Percentiles rank a stretch among this genome's conserved stretches.
These are phyloP conservation scores for Eubasilissa splendida DNA, from an alignment of 2,888 invertebrate genomes.

Conservation along the genomic window DNA sequence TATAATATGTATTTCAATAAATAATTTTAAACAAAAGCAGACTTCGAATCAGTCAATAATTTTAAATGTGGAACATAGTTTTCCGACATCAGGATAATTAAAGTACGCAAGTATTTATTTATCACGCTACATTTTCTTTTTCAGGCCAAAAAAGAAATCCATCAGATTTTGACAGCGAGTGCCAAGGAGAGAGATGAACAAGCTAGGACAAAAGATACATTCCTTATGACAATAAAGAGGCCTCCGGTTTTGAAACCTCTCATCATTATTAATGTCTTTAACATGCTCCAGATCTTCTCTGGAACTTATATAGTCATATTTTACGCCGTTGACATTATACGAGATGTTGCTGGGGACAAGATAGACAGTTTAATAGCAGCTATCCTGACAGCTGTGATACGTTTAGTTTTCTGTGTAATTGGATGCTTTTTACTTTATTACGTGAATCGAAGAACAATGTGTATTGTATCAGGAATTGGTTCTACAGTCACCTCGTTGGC, in stretches of 20 bases:
- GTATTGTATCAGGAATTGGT: constrained; percentile 78
- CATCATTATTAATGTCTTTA: constrained; percentile 81
- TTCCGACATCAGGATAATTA: too few relatives aligned
- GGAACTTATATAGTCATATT: constrained; percentile 86
- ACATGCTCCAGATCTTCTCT: constrained; percentile 80
- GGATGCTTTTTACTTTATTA: constrained; percentile 78
- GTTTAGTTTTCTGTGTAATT: constrained; percentile 77
- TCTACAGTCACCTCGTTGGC: constrained; percentile 77
- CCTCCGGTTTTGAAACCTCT: constrained; percentile 81
- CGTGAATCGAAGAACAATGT: constrained; percentile 78
- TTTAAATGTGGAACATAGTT: too few relatives aligned
- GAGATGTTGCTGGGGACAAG: constrained; percentile 72
- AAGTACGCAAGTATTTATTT: too few relatives aligned
- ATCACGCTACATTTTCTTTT: constrained; percentile 53
- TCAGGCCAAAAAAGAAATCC: constrained; percentile 76
- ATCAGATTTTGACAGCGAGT: constrained; percentile 75
- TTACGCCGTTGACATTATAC: constrained; percentile 83
- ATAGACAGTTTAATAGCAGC: constrained; percentile 75
- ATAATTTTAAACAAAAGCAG: too few relatives aligned
- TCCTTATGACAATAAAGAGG: constrained; percentile 72
- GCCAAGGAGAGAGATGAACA: constrained; percentile 73
- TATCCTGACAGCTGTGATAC: constrained; percentile 78
- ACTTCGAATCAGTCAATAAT: too few relatives aligned
- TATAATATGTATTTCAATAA: too few relatives aligned
- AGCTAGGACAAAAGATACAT: constrained; percentile 64